Base-by-base conservation (phyloP, 2,797 vertebrate genomes). In the Phoeniculus purpureus region DNA sequence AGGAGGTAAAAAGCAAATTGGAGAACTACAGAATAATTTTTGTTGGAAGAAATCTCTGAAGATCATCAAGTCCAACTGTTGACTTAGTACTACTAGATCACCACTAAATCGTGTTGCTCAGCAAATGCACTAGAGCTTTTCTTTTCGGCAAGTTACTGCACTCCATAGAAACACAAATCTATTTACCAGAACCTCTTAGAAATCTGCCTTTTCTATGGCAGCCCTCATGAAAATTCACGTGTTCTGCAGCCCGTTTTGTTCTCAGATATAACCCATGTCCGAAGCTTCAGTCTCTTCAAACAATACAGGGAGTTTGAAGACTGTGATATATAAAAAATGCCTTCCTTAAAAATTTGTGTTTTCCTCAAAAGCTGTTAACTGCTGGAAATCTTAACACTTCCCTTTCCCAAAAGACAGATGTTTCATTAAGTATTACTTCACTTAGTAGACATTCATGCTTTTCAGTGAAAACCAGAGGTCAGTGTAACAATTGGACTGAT, bases 1-100 rank as follows among this genome's bases (percentile, higher is more conserved):
- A 98, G 80, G 99, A 99, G 98, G 99, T 99, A 96, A 48, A 70
- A 75, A 50, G 3, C 10, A 43, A 43, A 43, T 16, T 15, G 10
- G 43, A 43, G 13, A 43, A 43, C 14, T 43, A 43, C 43, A 43
- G 43, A 43, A 43, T 43, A 11, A 43, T 43, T 43, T 43, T 43
- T 14, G 14, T 43, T 43, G 43, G 43, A 43, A 43, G 43, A 43
- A 43, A 43, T 16, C 37, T 37, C 37, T 37, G 37, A 37, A 37
- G 37, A 37, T 37, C 37, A 37, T 37, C 37, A 37, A 37, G 43
- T 43, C 43, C 43, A 43, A 15, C 43, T 16, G 16, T 43, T 43
- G 43, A 43, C 43, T 43, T 43, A 43, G 14, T 13, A 11, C 43
- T 43, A 16, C 43, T 43, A 43, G 43, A 16, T 43, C 43, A 43